Base-by-base conservation (phyloP, 2,888 invertebrate genomes). In the Ormia ochracea region DNA sequence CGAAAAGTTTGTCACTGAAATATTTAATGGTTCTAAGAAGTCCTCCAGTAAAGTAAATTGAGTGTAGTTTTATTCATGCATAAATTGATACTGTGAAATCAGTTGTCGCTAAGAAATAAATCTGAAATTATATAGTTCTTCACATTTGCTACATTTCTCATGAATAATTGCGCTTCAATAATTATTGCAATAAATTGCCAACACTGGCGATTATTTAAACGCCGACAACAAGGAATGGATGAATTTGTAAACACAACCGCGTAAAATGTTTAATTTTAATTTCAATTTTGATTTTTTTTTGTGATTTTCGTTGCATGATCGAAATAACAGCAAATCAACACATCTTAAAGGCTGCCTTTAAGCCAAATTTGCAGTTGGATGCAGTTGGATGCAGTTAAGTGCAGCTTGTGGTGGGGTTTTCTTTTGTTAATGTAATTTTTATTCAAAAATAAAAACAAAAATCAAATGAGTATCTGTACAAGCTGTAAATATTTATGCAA, bases 301-400 rank as follows among this genome's bases (percentile, higher is more conserved):
- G 14, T n/a, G 19, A 48, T 48, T 63, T 45, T 31, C 23, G 23
- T 17, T 33, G 14, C 65, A 33, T 54, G 33, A 63, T 41, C 31
- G 26, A 66, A 66, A 59, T 33, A 66, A 63, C 61, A 21, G 45
- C 52, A 76, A 70, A 77, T 77, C 63, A 77, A 56, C 69, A 77
- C 56, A 56, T 63, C 76, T 77, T 70, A 70, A 63, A 77, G 76
- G 76, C 76, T 31, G 63, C 54, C 63, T 77, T 65, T 69, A 23
- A 56, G 48, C 41, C 69, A 77, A 77, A 58, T 63, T 76, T 77
- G 50, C 52, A 50, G 58, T 65, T 38, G n/a, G 50, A 31, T 61
- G 50, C 52, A 50, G 58, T 65, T 38, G n/a, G 50, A 31, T 61
- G 41, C 31, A 19, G 50, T 31, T 59, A 26, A 72, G 52, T 54